Evolutionary conservation across 2,113 vertebrate species (phyloP).

Genomic region (Pelmatolapia mariae): DNA sequence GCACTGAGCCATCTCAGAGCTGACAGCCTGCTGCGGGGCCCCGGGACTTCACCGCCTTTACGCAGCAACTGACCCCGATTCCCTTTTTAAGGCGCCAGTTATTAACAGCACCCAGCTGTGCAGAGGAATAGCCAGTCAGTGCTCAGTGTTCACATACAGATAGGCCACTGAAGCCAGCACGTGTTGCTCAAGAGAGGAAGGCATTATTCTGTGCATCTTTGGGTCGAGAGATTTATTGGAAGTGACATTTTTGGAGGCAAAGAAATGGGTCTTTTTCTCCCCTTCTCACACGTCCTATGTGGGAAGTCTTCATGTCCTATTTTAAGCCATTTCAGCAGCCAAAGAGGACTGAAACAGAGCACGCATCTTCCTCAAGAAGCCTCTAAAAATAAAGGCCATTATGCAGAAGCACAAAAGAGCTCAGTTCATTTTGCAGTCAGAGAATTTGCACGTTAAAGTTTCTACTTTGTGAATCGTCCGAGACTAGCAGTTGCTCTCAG

Average conservation of each 20-base stretch:
- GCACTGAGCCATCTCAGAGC: neutral
- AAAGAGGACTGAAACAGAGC: neutral
- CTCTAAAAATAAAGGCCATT: neutral
- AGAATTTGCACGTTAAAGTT: neutral
- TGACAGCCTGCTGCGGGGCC: neutral
- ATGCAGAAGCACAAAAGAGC: neutral
- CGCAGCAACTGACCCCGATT: neutral
- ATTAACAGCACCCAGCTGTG: neutral
- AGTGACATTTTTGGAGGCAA: neutral
- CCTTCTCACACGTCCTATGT: neutral
- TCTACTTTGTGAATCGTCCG: slow-evolving; percentile 32
- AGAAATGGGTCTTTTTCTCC: neutral
- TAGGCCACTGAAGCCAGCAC: neutral
- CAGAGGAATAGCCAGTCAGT: neutral
- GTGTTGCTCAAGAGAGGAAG: neutral
- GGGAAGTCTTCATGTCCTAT: neutral
- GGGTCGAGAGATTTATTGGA: neutral
- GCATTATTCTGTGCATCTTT: neutral
- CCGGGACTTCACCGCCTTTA: neutral
- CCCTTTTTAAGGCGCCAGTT: neutral
- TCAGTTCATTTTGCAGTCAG: neutral
- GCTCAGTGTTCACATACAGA: neutral
- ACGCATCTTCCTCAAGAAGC: neutral
- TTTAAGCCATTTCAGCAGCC: neutral
- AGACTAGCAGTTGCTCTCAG: slow-evolving; percentile 41